phyloP scores from a whole-genome alignment of 1,140 invertebrate genomes.

The Lanistes nyassanus region DNA sequence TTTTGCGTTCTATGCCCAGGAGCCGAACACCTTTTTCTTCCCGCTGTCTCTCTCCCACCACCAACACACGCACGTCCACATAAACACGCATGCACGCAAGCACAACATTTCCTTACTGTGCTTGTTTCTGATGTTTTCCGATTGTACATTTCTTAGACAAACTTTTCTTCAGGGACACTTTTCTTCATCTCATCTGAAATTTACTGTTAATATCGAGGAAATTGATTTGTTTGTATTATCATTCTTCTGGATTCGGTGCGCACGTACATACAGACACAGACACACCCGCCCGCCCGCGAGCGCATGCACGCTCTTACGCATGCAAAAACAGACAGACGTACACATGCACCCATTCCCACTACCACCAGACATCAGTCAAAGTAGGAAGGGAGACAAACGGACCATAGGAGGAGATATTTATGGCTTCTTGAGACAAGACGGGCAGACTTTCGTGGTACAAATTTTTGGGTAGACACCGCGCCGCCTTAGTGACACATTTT shows the following conservation, averaged over 20 bases:
- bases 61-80: no score
- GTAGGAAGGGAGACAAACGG: no score
- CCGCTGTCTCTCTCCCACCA: no score
- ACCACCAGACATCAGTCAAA: no score
- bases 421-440: no score
- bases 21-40: no score
- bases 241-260: background rate
- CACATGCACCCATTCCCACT: background rate
- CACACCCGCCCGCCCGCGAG: background rate
- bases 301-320: background rate
- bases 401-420: no score
- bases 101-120: background rate
- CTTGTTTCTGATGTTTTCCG: no score
- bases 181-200: background rate
- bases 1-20: no score
- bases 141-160: background rate
- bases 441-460: no score
- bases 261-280: conserved; percentile 12
- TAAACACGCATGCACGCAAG: background rate
- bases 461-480: no score
- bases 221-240: background rate
- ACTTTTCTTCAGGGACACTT: background rate
- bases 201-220: background rate
- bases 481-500: no score
- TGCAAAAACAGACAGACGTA: background rate